Evolutionary conservation across 2,113 vertebrate species (phyloP).

Genomic region (Syngnathus floridae): DNA sequence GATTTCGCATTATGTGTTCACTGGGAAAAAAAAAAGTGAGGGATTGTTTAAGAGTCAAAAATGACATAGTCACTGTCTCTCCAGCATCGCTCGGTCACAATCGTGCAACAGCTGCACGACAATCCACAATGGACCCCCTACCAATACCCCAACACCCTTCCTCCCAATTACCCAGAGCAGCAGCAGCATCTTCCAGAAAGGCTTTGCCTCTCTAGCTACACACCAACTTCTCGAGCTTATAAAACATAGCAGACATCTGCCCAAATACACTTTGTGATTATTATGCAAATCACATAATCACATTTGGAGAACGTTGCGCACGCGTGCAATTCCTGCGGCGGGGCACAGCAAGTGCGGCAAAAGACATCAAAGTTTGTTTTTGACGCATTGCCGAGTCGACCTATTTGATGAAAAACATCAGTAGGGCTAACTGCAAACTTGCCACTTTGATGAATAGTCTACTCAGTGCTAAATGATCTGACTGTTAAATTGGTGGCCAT

Average conservation of each 20-base stretch:
- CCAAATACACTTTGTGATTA: conserved; percentile 71
- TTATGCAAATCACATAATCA: conserved; percentile 86
- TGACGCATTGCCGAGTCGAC: conserved; percentile 32
- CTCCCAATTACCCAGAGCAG: conserved; percentile 53
- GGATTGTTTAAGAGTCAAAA: neutral
- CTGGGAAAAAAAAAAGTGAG: neutral
- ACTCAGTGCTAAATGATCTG: conserved; percentile 7
- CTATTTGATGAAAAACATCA: neutral
- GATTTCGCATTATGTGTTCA: neutral
- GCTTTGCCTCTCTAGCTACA: conserved; percentile 57
- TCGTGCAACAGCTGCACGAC: conserved; percentile 72
- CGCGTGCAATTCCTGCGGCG: conserved; percentile 26
- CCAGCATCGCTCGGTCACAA: conserved; percentile 45
- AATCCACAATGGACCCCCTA: conserved; percentile 65
- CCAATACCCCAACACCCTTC: conserved; percentile 46
- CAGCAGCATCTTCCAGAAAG: conserved; percentile 27
- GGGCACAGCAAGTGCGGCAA: conserved; percentile 30
- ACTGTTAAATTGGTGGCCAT: conserved; percentile 10
- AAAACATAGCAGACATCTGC: conserved; percentile 81
- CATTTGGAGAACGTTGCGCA: conserved; percentile 47
- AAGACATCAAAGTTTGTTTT: conserved; percentile 65
- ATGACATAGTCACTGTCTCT: neutral
- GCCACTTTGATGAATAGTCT: neutral
- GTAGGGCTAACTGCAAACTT: neutral
- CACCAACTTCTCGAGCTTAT: conserved; percentile 49